Percentiles rank a stretch among this genome's conserved stretches.
phyloP scores from a whole-genome alignment of 2,797 vertebrate species.

The Acrocephalus scirpaceus region DNA sequence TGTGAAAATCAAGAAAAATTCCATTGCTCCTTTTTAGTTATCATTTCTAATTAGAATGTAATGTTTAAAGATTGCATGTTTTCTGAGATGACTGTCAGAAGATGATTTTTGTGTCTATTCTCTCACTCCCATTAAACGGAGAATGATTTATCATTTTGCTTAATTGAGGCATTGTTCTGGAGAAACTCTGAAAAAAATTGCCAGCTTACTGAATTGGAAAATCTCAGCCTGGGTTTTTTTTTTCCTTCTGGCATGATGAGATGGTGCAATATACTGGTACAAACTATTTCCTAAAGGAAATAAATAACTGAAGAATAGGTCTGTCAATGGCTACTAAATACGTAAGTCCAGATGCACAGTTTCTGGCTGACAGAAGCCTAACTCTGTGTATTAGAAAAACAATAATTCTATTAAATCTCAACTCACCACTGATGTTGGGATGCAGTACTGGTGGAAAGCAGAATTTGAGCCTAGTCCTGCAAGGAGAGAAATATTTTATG shows the following conservation, averaged over 20 bases:
- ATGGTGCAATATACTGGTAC: background rate
- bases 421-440: background rate
- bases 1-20: background rate
- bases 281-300: background rate
- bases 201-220: background rate
- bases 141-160: background rate
- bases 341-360: background rate
- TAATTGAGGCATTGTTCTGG: slow-evolving; percentile 7
- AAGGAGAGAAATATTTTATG: background rate
- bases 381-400: background rate
- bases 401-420: background rate
- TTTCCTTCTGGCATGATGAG: background rate
- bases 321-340: background rate
- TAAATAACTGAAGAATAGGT: background rate
- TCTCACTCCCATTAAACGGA: background rate
- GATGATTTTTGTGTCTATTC: background rate
- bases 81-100: background rate
- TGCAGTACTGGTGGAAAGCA: background rate
- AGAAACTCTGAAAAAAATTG: background rate
- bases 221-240: background rate
- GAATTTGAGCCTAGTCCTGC: background rate
- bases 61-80: background rate
- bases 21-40: background rate
- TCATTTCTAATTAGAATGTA: background rate
- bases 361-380: background rate